Evolutionary conservation across 2,113 vertebrate genomes (phyloP).

Genomic region (Caranx melampygus): DNA sequence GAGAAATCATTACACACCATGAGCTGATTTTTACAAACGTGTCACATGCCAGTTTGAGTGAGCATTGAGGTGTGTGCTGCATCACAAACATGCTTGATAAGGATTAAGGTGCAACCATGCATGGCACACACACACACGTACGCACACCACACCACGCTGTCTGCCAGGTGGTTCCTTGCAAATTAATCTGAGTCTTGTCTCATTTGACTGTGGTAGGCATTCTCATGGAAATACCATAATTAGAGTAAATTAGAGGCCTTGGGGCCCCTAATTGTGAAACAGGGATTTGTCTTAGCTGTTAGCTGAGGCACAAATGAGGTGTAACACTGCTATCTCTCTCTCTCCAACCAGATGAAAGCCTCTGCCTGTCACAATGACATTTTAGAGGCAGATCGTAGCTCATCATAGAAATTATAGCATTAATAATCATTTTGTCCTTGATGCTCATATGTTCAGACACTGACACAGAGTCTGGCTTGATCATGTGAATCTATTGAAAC

Average conservation of each 20-base stretch:
- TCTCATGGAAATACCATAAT: conserved; percentile 57
- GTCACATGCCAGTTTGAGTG: background rate
- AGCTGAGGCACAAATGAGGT: conserved; percentile 42
- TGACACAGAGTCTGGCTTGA: background rate
- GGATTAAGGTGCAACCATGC: conserved; percentile 11
- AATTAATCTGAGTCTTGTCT: conserved; percentile 30
- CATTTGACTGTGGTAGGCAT: conserved; percentile 6
- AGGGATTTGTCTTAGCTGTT: conserved; percentile 54
- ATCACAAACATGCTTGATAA: background rate
- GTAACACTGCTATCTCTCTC: conserved; percentile 29
- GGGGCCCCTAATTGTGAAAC: conserved; percentile 35
- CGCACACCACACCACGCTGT: background rate
- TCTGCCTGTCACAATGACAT: conserved; percentile 42
- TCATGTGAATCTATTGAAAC: background rate
- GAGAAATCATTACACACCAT: background rate
- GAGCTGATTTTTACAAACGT: background rate
- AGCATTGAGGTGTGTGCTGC: background rate
- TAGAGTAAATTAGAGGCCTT: conserved; percentile 31
- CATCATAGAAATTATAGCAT: background rate
- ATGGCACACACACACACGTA: background rate
- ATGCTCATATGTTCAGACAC: conserved; percentile 5
- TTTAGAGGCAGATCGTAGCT: conserved; percentile 22
- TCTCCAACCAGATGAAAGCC: conserved; percentile 43
- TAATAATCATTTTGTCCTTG: conserved; percentile 10
- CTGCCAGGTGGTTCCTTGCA: conserved; percentile 10